Evolutionary conservation across 2,797 vertebrate species (phyloP).

Genomic region (Sebastiscus albofasciatus): DNA sequence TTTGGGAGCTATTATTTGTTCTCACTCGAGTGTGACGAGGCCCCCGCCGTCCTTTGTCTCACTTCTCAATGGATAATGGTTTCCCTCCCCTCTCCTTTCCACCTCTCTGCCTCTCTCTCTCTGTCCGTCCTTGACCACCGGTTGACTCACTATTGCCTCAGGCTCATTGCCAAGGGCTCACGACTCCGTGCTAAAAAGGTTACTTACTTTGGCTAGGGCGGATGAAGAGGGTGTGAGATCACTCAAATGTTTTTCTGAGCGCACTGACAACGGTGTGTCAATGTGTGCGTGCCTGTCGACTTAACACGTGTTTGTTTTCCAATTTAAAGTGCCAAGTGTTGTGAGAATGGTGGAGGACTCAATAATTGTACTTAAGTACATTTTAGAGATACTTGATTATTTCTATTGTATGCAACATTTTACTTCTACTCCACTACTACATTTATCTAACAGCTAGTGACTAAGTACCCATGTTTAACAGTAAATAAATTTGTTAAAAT

Average conservation of each 20-base stretch:
- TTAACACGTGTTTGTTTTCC: background rate
- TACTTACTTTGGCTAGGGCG: slow-evolving; percentile 38
- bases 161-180: slow-evolving; percentile 53
- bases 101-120: background rate
- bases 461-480: background rate
- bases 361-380: background rate
- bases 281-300: background rate
- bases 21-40: slow-evolving; percentile 63
- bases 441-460: background rate
- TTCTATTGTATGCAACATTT: background rate
- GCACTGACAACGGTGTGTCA: slow-evolving; percentile 3
- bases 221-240: slow-evolving; percentile 30
- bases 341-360: background rate
- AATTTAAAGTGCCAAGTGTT: background rate
- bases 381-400: background rate
- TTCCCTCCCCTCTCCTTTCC: background rate
- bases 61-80: slow-evolving; percentile 57
- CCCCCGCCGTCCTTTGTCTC: slow-evolving; percentile 54
- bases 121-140: slow-evolving; percentile 55
- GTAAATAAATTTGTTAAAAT: background rate
- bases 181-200: slow-evolving; percentile 41
- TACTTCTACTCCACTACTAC: background rate
- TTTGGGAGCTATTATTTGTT: slow-evolving; percentile 65
- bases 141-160: slow-evolving; percentile 57
- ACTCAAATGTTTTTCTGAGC: slow-evolving; percentile 8